Conservation (phyloP, 2,797 vertebrate species). For the Smutsia temminckii region DNA sequence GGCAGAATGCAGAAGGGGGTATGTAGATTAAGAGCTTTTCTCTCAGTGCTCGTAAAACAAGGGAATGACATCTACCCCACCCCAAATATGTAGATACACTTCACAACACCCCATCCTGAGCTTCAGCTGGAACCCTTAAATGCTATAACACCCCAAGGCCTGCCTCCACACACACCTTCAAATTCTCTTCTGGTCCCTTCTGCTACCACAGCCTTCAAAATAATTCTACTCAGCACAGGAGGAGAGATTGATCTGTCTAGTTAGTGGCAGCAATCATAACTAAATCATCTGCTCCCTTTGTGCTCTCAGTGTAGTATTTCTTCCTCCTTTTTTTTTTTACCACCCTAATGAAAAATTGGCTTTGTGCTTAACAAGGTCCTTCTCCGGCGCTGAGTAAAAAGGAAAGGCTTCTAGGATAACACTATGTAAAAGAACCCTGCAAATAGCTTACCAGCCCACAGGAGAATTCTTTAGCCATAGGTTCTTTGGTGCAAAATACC, state of each 20-base stretch:
- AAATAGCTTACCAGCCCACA: neutral
- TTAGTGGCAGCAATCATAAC: neutral
- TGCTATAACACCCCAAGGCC: neutral
- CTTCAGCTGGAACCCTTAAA: neutral
- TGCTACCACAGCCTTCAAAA: neutral
- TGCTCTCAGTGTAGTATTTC: neutral
- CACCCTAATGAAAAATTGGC: neutral
- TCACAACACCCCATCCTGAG: neutral
- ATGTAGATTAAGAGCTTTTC: neutral
- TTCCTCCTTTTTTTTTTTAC: neutral
- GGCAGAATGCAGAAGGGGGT: neutral
- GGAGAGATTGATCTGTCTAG: neutral
- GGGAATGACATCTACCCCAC: rapidly evolving
- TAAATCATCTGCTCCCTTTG: neutral
- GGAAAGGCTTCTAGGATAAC: neutral
- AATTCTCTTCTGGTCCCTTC: neutral
- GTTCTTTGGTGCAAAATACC: neutral
- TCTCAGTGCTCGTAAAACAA: neutral
- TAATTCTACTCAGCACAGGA: neutral
- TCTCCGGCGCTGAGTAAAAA: neutral
- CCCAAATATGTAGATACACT: neutral
- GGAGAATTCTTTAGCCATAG: neutral
- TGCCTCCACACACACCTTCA: neutral
- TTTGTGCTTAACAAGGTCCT: neutral
- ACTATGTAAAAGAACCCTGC: neutral